Evolutionary conservation across 64 coral and sea anemone genomes (phyloP).

Genomic region (Orbicella faveolata): DNA sequence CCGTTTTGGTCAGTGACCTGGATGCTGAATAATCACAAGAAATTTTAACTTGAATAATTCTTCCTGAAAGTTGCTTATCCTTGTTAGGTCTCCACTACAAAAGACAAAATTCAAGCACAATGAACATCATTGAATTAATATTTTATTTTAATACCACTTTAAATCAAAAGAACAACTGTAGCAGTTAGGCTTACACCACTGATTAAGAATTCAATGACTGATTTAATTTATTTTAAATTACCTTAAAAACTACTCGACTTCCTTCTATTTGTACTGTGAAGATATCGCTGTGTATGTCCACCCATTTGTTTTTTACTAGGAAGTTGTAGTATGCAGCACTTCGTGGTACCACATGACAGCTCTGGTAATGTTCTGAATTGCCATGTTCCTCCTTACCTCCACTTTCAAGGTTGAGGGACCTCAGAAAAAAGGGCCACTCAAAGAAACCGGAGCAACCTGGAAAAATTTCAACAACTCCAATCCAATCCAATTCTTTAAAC

Average conservation of each 20-base stretch:
- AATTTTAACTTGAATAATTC: neutral
- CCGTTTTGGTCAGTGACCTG: neutral
- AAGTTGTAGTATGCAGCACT: neutral
- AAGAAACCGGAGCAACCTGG: neutral
- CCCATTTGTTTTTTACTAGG: neutral
- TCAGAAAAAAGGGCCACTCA: neutral
- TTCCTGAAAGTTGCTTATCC: neutral
- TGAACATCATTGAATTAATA: neutral
- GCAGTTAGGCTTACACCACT: too few relatives aligned
- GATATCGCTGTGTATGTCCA: neutral
- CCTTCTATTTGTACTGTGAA: neutral
- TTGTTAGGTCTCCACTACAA: neutral
- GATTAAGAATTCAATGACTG: too few relatives aligned
- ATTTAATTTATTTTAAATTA: neutral
- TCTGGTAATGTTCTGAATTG: neutral
- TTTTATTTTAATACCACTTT: too few relatives aligned
- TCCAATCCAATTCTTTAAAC: too few relatives aligned
- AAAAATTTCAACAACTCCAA: neutral
- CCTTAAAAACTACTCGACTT: neutral
- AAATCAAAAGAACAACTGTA: too few relatives aligned
- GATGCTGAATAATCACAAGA: neutral
- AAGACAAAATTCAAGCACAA: neutral
- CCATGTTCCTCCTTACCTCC: neutral
- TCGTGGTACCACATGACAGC: neutral
- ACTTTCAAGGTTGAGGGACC: neutral